Evolutionary conservation across 2,113 vertebrate genomes (phyloP).

Genomic region (Grammomys surdaster): DNA sequence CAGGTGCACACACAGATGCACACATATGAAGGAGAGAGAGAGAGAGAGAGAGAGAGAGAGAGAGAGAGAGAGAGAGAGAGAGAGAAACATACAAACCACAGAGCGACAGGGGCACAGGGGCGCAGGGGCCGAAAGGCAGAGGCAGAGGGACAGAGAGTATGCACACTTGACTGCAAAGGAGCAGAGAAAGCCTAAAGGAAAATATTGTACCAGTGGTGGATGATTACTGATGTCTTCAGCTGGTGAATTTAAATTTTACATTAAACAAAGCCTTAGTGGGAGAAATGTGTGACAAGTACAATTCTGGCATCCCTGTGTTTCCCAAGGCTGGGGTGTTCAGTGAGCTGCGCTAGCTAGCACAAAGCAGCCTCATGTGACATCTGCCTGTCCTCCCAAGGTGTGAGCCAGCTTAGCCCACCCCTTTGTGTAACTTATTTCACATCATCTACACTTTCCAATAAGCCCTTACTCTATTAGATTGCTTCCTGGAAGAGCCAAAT

Average conservation of each 20-base stretch:
- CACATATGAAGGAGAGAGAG: not conserved
- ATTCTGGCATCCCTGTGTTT: not conserved
- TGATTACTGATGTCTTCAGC: not conserved
- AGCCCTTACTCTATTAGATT: constrained; percentile 74
- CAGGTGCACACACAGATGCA: not conserved
- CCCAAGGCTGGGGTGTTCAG: not conserved
- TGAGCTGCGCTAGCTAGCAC: not conserved
- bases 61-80: not conserved
- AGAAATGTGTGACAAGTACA: not conserved
- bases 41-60: not conserved
- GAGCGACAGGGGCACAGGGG: not conserved
- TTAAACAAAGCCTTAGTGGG: not conserved
- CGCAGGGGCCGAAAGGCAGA: not conserved
- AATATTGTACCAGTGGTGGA: not conserved
- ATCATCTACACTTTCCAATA: constrained; percentile 76
- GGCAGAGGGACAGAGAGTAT: too few relatives aligned
- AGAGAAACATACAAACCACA: not conserved
- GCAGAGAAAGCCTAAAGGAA: not conserved
- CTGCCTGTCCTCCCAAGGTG: not conserved
- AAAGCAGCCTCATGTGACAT: not conserved
- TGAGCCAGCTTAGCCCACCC: not conserved
- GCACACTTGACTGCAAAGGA: not conserved
- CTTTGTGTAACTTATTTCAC: constrained; percentile 46
- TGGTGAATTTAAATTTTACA: constrained; percentile 14
- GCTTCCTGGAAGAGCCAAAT: constrained; percentile 78